These are phyloP conservation scores for cat (Felis catus) DNA, from an alignment of 2,113 vertebrate species.

Conservation along the genomic window DNA sequence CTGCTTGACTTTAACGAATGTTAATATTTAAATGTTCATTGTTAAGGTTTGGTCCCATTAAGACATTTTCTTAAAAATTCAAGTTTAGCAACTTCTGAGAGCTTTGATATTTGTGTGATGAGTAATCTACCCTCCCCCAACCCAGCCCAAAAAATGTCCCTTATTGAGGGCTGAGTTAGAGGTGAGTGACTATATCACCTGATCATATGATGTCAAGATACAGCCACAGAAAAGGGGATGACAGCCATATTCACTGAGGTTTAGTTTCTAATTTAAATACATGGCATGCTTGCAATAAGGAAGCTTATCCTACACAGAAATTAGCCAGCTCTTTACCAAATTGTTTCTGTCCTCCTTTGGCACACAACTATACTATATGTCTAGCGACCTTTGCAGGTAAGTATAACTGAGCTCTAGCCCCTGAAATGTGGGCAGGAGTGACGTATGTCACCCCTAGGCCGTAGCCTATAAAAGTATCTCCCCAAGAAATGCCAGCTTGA, in stretches of 20 bases:
- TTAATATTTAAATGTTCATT: slow-evolving; percentile 2
- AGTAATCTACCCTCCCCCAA: not conserved
- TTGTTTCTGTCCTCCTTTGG: not conserved
- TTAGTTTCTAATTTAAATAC: not conserved
- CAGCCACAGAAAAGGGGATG: not conserved
- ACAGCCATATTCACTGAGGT: not conserved
- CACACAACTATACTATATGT: not conserved
- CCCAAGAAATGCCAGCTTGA: not conserved
- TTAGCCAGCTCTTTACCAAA: not conserved
- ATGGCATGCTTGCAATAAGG: not conserved
- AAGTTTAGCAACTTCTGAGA: not conserved
- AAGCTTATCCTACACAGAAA: not conserved
- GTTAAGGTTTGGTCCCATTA: not conserved
- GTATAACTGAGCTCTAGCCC: not conserved
- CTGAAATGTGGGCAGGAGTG: not conserved
- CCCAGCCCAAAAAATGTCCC: not conserved
- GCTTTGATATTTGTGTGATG: not conserved
- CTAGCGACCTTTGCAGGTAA: not conserved
- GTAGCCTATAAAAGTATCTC: not conserved
- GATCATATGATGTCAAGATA: not conserved
- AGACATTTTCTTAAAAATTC: slow-evolving; percentile 17
- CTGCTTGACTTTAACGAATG: not conserved
- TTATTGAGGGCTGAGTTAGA: not conserved
- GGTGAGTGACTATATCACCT: not conserved
- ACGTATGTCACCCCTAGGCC: not conserved